Evolutionary conservation across 2,888 invertebrate species (phyloP), one percentile per base, ranked within the genome.

Genomic region (Aspidapion aeneum): DNA sequence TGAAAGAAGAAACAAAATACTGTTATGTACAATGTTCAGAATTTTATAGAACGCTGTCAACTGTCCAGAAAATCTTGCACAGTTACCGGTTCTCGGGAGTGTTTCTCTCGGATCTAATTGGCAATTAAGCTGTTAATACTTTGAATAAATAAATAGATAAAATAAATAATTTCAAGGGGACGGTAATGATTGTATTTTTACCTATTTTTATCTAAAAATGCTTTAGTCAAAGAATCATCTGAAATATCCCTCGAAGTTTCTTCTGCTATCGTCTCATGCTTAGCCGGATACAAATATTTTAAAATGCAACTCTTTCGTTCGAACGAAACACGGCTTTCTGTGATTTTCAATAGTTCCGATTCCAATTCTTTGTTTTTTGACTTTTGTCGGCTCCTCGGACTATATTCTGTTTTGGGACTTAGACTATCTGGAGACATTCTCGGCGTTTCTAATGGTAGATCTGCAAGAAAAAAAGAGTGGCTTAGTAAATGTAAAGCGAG

Each of bases 401-500:
- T 51, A 18, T 65, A 66, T 18, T 66, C 66, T 21, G 63, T 65
- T 56, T 66, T 68, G 17, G 77, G 77, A 21, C 74, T 74, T 66
- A 78, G 70, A 71, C 78, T 78, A 64, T 79, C 78, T 1, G 78
- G 76, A 16, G 75, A 72, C 59, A 78, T 72, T 55, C 71, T 62
- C 7, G 67, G 72, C 12, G 60, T 66, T 57, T 73, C 75, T 20
- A 17, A 7, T 12, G 35, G 5, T 35, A 35, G 5, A 61, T 35
- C 35, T 35, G 35, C 12, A 35, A 35, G 12, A 35, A 12, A 35
- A 35, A 35, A 35, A n/a, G n/a, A n/a, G n/a, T n/a, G n/a, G n/a
- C n/a, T n/a, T n/a, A n/a, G n/a, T n/a, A n/a, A n/a, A n/a, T n/a
- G n/a, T n/a, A n/a, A n/a, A n/a, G n/a, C n/a, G n/a, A n/a, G n/a